Evolutionary conservation across 1,140 invertebrate genomes (phyloP), one percentile per base, ranked within the genome.

Genomic region (Aphelenchoides besseyi): DNA sequence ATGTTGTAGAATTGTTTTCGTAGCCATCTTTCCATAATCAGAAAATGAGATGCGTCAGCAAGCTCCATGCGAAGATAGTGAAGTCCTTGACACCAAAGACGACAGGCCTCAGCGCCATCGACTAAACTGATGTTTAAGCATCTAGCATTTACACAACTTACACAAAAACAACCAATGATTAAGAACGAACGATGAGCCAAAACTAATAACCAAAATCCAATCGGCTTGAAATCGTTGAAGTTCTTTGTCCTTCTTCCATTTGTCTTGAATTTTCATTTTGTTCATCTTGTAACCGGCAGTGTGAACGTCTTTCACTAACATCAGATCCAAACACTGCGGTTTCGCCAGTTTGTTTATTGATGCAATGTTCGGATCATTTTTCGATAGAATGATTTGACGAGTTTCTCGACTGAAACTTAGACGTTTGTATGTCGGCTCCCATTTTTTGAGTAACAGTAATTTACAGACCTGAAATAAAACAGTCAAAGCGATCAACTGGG

Each of bases 161-260:
- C 80, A 83, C 28, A 84, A 73, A 18, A 83, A 54, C 35, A 82
- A 74, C 80, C 78, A 83, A 57, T 78, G 69, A 54, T 80, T 79
- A 16, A 82, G 69, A 23, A 84, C 75, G 61, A 83, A 83, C 2
- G 61, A 53, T 30, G 66, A 32, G 12, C 82, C 82, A 73, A 77
- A 82, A 35, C 67, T 71, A 18, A 84, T 77, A 36, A 84, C 66
- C 37, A 83, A 57, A 32, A 83, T 77, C 54, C 72, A 68, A 16
- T 75, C 69, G 1, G 76, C 2, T 23, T 82, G 59, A 36, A 84
- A 84, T n/a, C 64, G 61, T 28, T 72, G 63, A 41, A 82, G 73
- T 53, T 82, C 82, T 67, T 73, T 71, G 63, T 83, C 81, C n/a
- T 82, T 78, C 26, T 70, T 63, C 82, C 82, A 83, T 72, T 84